phyloP scores from a whole-genome alignment of 2,888 invertebrate genomes.

The Caenorhabditis sp. region DNA sequence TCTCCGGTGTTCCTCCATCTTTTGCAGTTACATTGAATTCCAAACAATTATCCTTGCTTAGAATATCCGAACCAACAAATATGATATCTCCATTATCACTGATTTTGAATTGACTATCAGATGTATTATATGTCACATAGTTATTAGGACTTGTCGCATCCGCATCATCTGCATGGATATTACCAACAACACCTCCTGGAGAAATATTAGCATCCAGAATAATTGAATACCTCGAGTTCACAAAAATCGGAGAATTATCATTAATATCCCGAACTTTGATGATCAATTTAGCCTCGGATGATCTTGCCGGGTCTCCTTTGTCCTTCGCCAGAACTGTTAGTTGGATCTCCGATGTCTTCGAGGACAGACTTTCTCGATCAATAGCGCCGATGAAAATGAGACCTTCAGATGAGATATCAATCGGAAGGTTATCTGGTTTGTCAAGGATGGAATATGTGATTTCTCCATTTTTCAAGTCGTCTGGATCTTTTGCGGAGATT shows the following conservation, averaged over 20 bases:
- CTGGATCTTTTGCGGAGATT: conserved; percentile 38
- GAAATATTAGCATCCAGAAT: conserved; percentile 46
- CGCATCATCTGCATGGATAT: conserved; percentile 38
- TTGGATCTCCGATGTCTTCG: conserved; percentile 17
- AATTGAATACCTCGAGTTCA: conserved; percentile 45
- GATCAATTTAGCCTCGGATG: conserved; percentile 20
- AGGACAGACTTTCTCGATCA: conserved; percentile 12
- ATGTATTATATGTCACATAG: conserved; percentile 30
- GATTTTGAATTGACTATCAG: conserved; percentile 37
- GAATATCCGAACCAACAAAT: conserved; percentile 33
- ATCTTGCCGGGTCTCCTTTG: conserved; percentile 41
- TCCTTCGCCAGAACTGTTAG: conserved; percentile 43
- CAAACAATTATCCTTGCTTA: conserved; percentile 28
- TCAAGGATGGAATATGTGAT: conserved; percentile 29
- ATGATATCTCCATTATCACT: conserved; percentile 46
- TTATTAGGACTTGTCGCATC: conserved; percentile 54
- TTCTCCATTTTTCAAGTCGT: conserved; percentile 38
- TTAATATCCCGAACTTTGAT: conserved; percentile 49
- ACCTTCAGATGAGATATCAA: conserved; percentile 41
- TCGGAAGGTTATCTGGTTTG: conserved; percentile 32
- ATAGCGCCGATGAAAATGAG: conserved; percentile 48
- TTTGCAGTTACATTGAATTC: conserved; percentile 45
- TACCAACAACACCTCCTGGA: conserved; percentile 45
- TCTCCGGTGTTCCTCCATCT: conserved; percentile 41
- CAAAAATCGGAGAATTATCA: conserved; percentile 48